phyloP scores from a whole-genome alignment of 2,888 invertebrate species.

The Pseudanteris insignis region DNA sequence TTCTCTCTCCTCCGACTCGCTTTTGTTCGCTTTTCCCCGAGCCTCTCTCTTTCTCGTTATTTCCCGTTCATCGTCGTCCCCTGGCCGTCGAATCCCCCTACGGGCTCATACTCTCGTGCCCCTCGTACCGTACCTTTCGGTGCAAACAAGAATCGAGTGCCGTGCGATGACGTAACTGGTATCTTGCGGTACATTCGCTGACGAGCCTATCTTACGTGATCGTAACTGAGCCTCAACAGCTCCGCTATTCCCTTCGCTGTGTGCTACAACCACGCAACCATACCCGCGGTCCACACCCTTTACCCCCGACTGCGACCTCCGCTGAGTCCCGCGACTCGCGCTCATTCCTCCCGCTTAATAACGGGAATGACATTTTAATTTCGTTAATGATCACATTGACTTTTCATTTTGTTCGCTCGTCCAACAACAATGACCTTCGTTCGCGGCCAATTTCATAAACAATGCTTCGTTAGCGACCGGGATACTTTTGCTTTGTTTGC shows the following conservation, averaged over 20 bases:
- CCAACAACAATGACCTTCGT: slow-evolving; percentile 7
- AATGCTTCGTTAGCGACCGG: neutral
- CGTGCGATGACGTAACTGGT: slow-evolving; percentile 61
- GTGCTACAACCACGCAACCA: slow-evolving; percentile 44
- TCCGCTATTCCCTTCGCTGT: slow-evolving; percentile 43
- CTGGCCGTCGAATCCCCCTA: too few relatives aligned
- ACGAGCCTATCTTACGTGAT: slow-evolving; percentile 66
- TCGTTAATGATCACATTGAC: slow-evolving; percentile 14
- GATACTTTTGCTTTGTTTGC: neutral
- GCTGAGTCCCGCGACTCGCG: slow-evolving; percentile 5
- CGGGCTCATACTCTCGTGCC: too few relatives aligned
- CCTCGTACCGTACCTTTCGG: slow-evolving; percentile 25
- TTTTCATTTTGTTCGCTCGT: neutral
- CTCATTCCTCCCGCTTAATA: slow-evolving; percentile 20
- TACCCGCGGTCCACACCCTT: slow-evolving; percentile 46
- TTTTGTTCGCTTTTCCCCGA: neutral
- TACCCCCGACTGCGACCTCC: slow-evolving; percentile 41
- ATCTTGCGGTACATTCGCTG: slow-evolving; percentile 63
- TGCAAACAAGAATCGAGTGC: slow-evolving; percentile 47
- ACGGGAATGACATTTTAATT: slow-evolving; percentile 30
- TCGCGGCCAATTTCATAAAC: slow-evolving; percentile 3
- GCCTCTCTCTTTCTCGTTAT: slow-evolving; percentile 7
- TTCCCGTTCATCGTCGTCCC: slow-evolving; percentile 2
- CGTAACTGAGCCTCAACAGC: slow-evolving; percentile 47
- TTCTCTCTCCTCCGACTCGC: neutral